Conservation (phyloP, 2,113 vertebrate species). For the Xyliphius kryptos region DNA sequence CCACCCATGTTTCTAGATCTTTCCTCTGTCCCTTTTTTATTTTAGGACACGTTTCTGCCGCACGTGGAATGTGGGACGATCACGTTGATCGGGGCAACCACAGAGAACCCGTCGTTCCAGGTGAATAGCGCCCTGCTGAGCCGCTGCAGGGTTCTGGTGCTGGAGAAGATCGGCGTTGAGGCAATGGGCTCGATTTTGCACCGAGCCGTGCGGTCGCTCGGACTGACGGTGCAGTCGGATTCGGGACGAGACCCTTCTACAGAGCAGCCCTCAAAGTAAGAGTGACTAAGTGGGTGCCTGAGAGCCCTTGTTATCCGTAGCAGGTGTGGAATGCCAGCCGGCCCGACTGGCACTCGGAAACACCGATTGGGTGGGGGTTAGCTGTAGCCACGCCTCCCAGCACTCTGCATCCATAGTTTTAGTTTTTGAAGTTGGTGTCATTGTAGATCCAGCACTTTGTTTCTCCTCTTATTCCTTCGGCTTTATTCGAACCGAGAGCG, state of each 20-base stretch:
- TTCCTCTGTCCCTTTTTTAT: conserved; percentile 23
- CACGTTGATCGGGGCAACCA: conserved; percentile 93
- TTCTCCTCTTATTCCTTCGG: no score
- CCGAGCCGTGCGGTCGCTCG: conserved; percentile 74
- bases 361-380: conserved; percentile 24
- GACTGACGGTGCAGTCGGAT: conserved; percentile 67
- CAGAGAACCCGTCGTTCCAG: conserved; percentile 97
- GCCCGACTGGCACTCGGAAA: conserved; percentile 41
- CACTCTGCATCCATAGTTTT: conserved; percentile 5
- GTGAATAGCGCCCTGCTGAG: conserved; percentile 89
- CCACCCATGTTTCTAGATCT: conserved; percentile 28
- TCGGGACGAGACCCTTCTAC: conserved; percentile 51
- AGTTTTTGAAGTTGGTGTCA: conserved; percentile 15
- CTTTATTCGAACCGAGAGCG: not conserved
- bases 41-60: conserved; percentile 90
- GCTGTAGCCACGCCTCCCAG: conserved; percentile 13
- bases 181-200: conserved; percentile 80
- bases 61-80: conserved; percentile 93
- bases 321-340: conserved; percentile 46
- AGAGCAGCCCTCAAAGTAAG: conserved; percentile 69
- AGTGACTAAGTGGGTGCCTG: not conserved
- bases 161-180: conserved; percentile 83
- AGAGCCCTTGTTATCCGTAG: conserved; percentile 44
- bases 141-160: conserved; percentile 88
- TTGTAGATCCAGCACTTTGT: no score